Evolutionary conservation across 23 tunicate species (phyloP).

Genomic region (Corella eumyota): DNA sequence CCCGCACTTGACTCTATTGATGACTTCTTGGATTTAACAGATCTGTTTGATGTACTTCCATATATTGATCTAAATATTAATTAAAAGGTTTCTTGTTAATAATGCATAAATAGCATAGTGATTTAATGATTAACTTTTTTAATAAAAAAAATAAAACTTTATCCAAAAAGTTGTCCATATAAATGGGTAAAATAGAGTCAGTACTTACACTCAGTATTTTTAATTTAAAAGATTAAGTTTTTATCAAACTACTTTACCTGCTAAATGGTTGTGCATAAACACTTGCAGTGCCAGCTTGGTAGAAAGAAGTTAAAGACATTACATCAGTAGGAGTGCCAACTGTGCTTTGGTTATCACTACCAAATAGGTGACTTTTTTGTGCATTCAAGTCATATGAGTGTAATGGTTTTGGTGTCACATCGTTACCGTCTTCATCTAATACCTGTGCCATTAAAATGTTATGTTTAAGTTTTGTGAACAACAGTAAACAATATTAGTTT

Average conservation of each 20-base stretch:
- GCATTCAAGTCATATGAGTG: conserved; percentile 22
- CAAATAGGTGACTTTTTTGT: conserved; percentile 61
- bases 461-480: background rate
- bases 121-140: too few species aligned
- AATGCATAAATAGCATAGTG: background rate
- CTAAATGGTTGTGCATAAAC: conserved; percentile 92
- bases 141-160: background rate
- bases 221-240: too few species aligned
- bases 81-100: too few species aligned
- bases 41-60: conserved; percentile 53
- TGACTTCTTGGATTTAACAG: conserved; percentile 57
- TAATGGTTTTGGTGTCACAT: conserved; percentile 91
- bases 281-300: conserved; percentile 64
- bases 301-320: conserved; percentile 69
- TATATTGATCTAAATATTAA: conserved; percentile 40
- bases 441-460: conserved; percentile 16
- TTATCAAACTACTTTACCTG: conserved; percentile 32
- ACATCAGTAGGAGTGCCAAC: conserved; percentile 81
- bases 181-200: too few species aligned
- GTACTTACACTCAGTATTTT: too few species aligned
- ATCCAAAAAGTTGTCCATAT: too few species aligned
- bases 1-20: conserved; percentile 82
- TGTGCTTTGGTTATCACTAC: conserved; percentile 47
- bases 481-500: background rate
- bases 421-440: conserved; percentile 85